Conservation (phyloP, 64 coral and sea anemone species). For the Actinia equina region DNA sequence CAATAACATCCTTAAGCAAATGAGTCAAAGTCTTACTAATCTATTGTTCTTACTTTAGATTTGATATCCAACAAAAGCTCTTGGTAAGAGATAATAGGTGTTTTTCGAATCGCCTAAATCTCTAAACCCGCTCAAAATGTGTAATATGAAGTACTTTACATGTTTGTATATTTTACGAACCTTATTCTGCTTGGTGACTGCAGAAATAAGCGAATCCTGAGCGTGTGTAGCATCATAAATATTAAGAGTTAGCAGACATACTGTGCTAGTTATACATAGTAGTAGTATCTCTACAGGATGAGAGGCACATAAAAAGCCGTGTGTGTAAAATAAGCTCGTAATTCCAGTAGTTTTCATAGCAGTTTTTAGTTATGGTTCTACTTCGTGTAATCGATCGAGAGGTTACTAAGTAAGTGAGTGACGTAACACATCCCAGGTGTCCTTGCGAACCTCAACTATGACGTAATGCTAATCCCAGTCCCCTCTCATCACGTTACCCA, state of each 20-base stretch:
- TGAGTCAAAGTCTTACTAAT: no score
- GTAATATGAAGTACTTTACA: no score
- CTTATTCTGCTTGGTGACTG: neutral
- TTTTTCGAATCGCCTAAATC: neutral
- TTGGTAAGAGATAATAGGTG: no score
- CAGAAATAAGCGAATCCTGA: neutral
- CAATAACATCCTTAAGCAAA: no score
- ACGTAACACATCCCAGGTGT: neutral
- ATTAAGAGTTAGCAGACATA: conserved; percentile 76
- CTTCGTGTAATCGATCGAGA: neutral
- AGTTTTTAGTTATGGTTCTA: no score
- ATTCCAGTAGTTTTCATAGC: conserved; percentile 33
- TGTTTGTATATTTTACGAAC: neutral
- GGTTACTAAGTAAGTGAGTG: conserved; percentile 6
- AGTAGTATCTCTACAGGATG: conserved; percentile 77
- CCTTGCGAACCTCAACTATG: neutral
- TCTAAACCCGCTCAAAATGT: neutral
- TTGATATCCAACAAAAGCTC: no score
- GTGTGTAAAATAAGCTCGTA: conserved; percentile 66
- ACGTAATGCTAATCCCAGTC: neutral
- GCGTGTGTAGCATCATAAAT: conserved; percentile 86
- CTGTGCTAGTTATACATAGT: conserved; percentile 78
- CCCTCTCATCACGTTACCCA: neutral
- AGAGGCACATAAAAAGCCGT: conserved; percentile 78
- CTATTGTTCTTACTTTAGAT: no score